Percentiles rank a stretch among this genome's conserved stretches.
Evolutionary conservation across 2,113 vertebrate genomes (phyloP).

Genomic region (Daphoenositta chrysoptera): DNA sequence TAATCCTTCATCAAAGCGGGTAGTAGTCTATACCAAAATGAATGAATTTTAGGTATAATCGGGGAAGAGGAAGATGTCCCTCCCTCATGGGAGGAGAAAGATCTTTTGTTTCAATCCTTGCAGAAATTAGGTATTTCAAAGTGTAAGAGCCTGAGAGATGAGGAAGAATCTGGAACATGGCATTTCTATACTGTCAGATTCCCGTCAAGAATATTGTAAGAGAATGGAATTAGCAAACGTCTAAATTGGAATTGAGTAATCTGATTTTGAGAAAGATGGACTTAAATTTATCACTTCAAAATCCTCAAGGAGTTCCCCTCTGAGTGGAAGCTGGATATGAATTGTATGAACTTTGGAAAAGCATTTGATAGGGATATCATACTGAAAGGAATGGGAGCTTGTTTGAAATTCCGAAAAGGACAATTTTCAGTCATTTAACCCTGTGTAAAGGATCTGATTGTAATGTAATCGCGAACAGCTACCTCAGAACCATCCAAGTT

Average conservation of each 20-base stretch:
- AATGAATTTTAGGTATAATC: background rate
- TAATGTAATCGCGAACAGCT: background rate
- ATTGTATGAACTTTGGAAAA: background rate
- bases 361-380: background rate
- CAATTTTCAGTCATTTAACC: background rate
- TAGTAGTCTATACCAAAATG: background rate
- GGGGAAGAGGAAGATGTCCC: slow-evolving; percentile 13
- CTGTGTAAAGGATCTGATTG: background rate
- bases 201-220: background rate
- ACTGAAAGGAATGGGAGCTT: background rate
- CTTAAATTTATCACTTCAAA: background rate
- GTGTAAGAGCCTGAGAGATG: background rate
- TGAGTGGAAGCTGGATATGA: background rate
- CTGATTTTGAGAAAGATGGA: background rate
- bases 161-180: background rate
- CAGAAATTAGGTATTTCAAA: background rate
- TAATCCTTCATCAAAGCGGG: slow-evolving; percentile 32
- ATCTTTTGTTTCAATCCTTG: background rate
- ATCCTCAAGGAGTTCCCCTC: background rate
- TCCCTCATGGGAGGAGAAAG: background rate
- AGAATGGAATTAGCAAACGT: background rate
- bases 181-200: background rate
- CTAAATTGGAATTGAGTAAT: background rate
- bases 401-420: background rate
- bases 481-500: background rate